These are phyloP conservation scores for Heterodera schachtii DNA, from an alignment of 1,140 invertebrate genomes.

Conservation along the genomic window DNA sequence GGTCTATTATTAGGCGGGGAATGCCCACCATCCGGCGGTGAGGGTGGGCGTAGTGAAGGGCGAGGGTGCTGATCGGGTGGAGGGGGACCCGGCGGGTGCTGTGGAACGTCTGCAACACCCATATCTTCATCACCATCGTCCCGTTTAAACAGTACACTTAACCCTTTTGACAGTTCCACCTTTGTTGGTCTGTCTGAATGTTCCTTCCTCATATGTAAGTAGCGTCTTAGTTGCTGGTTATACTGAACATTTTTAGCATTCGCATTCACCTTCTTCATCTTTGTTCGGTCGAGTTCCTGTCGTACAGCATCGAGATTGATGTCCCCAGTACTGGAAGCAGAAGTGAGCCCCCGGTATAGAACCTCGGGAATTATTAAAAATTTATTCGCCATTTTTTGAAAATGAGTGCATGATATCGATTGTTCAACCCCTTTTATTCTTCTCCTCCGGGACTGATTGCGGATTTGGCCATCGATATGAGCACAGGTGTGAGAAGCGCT, in stretches of 20 bases:
- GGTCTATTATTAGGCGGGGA: too few relatives aligned
- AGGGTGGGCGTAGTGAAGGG: too few relatives aligned
- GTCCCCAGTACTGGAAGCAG: not conserved
- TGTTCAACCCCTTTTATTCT: not conserved
- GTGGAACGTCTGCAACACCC: not conserved
- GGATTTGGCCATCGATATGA: not conserved
- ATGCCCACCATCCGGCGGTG: not conserved
- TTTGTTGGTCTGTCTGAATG: slow-evolving; percentile 1
- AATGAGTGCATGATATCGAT: not conserved
- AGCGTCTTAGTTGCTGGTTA: slow-evolving; percentile 9
- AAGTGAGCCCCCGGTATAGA: slow-evolving; percentile 20
- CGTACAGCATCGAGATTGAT: not conserved
- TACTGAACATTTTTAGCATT: slow-evolving; percentile 1
- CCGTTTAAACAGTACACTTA: not conserved
- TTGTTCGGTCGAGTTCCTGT: not conserved
- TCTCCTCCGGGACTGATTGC: not conserved
- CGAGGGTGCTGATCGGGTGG: not conserved
- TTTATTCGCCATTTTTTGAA: slow-evolving; percentile 22
- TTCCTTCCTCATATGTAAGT: slow-evolving; percentile 4
- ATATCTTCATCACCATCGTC: not conserved
- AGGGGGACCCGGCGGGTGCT: not conserved
- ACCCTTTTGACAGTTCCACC: slow-evolving; percentile 4
- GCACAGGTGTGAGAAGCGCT: not conserved
- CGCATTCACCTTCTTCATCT: not conserved
- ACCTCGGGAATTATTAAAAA: slow-evolving; percentile 28